phyloP scores from a whole-genome alignment of 2,113 vertebrate species.

The Albula goreensis region DNA sequence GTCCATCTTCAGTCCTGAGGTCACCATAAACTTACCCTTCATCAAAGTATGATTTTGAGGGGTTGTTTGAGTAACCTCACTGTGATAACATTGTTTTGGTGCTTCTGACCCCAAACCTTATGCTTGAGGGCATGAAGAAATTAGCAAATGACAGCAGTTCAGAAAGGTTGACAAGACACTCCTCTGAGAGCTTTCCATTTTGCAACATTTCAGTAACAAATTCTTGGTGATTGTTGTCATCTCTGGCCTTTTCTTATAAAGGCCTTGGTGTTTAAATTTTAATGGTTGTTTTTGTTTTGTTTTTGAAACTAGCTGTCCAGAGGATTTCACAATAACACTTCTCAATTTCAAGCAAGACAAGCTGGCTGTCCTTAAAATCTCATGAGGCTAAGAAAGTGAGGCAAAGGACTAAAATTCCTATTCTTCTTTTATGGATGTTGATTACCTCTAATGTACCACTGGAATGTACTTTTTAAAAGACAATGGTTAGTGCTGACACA shows the following conservation, averaged over 20 bases:
- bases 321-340: neutral
- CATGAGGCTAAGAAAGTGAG: neutral
- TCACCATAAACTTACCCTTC: no score
- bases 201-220: neutral
- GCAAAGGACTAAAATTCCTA: neutral
- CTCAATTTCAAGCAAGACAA: neutral
- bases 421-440: neutral
- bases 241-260: neutral
- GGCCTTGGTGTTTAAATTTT: neutral
- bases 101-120: no score
- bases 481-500: neutral
- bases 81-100: no score
- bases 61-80: no score
- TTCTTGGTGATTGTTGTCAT: neutral
- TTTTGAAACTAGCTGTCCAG: neutral
- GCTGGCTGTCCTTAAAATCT: neutral
- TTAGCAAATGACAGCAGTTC: no score
- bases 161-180: no score
- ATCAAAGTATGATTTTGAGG: no score
- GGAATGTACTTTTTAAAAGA: neutral
- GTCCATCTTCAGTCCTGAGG: no score
- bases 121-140: no score
- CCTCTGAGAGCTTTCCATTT: neutral
- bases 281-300: neutral
- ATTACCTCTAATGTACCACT: neutral